A percentile compares a stretch with the other conserved stretches of the same genome.
Evolutionary conservation across 2,113 vertebrate species (phyloP).

Genomic region (Sceloporus tristichus): DNA sequence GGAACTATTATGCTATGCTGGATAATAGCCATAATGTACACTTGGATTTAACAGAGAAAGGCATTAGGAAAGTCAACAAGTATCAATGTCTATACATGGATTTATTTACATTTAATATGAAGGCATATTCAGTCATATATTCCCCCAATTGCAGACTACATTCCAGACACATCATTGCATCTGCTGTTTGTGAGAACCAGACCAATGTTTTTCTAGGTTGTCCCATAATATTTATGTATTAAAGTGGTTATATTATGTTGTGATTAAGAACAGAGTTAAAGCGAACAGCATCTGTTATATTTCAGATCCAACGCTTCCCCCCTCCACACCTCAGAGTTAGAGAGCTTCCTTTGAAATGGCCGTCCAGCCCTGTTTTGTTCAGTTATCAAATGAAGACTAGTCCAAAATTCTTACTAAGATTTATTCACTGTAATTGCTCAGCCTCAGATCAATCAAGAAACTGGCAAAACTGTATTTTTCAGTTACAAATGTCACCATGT

Average conservation of each 20-base stretch:
- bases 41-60: too few species aligned
- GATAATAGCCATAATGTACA: too few species aligned
- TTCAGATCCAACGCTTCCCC: background rate
- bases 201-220: background rate
- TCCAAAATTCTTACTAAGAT: background rate
- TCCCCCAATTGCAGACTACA: background rate
- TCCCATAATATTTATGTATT: background rate
- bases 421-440: background rate
- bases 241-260: background rate
- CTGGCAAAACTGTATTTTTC: background rate
- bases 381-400: background rate
- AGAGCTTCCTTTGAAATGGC: background rate
- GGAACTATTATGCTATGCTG: too few species aligned
- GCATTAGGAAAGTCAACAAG: too few species aligned
- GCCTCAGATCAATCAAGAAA: background rate
- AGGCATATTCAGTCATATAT: background rate
- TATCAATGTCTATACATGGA: background rate
- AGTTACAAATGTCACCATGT: slow-evolving; percentile 10
- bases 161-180: background rate
- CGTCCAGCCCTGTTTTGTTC: background rate
- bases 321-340: background rate
- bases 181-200: background rate
- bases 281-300: background rate
- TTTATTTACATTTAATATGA: background rate
- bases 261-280: background rate